These are phyloP conservation scores for Alethe castanea DNA, from an alignment of 2,113 vertebrate genomes.

Conservation along the genomic window DNA sequence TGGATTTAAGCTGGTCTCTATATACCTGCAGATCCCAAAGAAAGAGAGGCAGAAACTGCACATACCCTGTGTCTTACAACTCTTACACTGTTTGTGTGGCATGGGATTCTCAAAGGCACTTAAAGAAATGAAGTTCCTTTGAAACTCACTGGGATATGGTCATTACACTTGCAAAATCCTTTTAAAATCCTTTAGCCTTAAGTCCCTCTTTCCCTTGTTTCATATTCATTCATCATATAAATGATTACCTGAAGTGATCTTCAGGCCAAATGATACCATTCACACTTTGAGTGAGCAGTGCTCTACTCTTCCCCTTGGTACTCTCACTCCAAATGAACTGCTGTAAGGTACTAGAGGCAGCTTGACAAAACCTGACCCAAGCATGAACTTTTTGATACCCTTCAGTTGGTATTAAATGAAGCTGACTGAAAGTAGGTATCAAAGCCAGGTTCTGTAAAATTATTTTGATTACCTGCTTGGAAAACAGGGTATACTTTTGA, in stretches of 20 bases:
- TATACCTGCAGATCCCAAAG: not conserved
- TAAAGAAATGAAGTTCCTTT: not conserved
- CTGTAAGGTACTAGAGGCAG: not conserved
- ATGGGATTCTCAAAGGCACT: not conserved
- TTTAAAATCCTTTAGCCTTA: not conserved
- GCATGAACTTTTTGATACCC: not conserved
- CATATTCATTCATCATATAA: not conserved
- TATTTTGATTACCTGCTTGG: not conserved
- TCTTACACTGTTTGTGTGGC: not conserved
- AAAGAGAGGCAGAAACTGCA: not conserved
- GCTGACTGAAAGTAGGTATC: not conserved
- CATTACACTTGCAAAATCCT: not conserved
- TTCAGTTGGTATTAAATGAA: not conserved
- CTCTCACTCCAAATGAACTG: not conserved
- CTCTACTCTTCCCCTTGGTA: not conserved
- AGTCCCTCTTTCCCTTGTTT: not conserved
- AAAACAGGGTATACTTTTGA: not conserved
- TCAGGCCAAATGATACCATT: not conserved
- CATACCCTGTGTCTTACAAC: not conserved
- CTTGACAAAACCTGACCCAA: not conserved
- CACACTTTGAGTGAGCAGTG: not conserved
- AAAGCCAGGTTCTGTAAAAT: not conserved
- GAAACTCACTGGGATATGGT: not conserved
- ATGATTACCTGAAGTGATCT: not conserved
- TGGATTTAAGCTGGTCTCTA: not conserved